Evolutionary conservation across 2,113 vertebrate species (phyloP), one percentile per base, ranked within the genome.

Genomic region (Pristiophorus japonicus): DNA sequence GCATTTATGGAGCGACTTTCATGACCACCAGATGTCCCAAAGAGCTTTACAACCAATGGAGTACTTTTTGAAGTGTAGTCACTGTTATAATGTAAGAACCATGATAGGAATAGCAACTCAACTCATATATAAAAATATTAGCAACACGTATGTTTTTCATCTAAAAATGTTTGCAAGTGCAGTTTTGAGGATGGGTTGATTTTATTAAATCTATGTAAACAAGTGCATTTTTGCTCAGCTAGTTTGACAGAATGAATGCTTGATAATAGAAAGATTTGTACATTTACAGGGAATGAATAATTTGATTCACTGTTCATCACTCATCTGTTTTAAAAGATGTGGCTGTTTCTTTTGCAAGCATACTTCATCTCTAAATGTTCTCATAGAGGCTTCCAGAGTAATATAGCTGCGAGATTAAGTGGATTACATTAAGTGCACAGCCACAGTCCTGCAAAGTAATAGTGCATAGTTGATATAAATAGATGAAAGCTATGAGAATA

Each of bases 221-320:
- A 93, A 93, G 11, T 24, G 20, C 55, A 38, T 65, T 92, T 92
- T 92, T 93, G 90, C 30, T 38, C 18, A 24, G 62, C 16, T 93
- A 93, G 38, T 93, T 65, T 63, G 59, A 93, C n/a, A 92, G 88
- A 65, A 93, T n/a, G 42, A 93, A 42, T 65, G 30, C n/a, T 93
- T 1, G 62, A 11, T 4, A 90, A 42, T 18, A 93, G 90, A 93
- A 65, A 47, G 16, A 16, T 42, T 42, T 45, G 38, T 6, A 16
- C 16, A 18, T 30, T 65, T 38, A 22, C 65, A 93, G 12, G 34
- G n/a, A 22, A 20, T 93, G 62, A 93, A 38, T 47, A 16, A 38
- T 65, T 38, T 38, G 59, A n/a, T 38, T 90, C 65, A 42, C 5
- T 0, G 59, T 92, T 63, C 87, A 90, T 51, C 8, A 30, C 51